Evolutionary conservation across 2,797 vertebrate species (phyloP).

Genomic region (Phrynocephalus forsythii): DNA sequence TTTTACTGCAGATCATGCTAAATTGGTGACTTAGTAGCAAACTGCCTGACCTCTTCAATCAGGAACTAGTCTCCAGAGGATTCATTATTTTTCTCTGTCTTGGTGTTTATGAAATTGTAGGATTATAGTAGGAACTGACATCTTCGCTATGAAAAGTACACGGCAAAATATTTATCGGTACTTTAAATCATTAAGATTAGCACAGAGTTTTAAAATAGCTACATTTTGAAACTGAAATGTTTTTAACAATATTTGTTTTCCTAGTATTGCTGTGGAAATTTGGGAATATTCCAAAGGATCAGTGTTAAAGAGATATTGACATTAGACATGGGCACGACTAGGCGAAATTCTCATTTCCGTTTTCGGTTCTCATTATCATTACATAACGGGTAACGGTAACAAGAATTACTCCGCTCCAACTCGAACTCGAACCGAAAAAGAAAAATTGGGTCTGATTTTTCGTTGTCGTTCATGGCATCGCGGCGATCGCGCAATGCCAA

Average conservation of each 20-base stretch:
- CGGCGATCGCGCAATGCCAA: too few species aligned
- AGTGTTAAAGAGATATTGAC: conserved; percentile 62
- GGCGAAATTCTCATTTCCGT: too few species aligned
- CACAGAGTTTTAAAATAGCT: conserved; percentile 46
- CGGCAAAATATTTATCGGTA: conserved; percentile 34
- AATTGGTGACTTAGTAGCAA: conserved; percentile 61
- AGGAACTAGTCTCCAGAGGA: conserved; percentile 44
- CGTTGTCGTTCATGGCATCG: too few species aligned
- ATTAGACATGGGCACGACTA: neutral
- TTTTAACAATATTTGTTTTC: conserved; percentile 63
- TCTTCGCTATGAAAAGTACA: conserved; percentile 40
- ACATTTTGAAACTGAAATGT: conserved; percentile 42
- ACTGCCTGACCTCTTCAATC: conserved; percentile 48
- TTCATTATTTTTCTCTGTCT: neutral
- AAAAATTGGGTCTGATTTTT: too few species aligned
- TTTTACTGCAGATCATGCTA: conserved; percentile 54
- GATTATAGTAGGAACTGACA: neutral
- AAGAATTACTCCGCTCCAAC: too few species aligned
- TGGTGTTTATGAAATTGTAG: conserved; percentile 33
- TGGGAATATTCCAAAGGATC: conserved; percentile 60
- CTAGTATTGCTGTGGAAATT: conserved; percentile 64
- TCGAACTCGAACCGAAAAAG: too few species aligned
- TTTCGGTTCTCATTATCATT: too few species aligned
- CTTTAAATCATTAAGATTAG: conserved; percentile 38
- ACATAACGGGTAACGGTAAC: too few species aligned